Percentiles rank a stretch among this genome's conserved stretches.
phyloP scores from a whole-genome alignment of 2,797 vertebrate species.

The Cyclura pinguis region DNA sequence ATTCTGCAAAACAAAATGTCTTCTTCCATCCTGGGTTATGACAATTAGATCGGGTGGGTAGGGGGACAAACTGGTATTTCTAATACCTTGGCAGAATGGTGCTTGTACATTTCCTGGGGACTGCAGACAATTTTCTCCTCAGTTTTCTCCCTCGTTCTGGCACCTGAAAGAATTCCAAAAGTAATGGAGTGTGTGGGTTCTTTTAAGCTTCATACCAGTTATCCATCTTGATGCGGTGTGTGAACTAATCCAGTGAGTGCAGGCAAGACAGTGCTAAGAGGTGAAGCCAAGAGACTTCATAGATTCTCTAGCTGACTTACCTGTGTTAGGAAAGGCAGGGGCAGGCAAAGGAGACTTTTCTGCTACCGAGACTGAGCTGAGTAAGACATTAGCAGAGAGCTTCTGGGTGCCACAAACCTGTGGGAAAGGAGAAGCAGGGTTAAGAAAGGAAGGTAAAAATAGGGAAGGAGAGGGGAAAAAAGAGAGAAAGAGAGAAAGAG shows the following conservation, averaged over 20 bases:
- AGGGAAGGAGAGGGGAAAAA: no score
- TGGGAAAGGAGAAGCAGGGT: neutral
- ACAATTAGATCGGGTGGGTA: neutral
- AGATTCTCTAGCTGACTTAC: constrained; percentile 13
- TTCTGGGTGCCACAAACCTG: neutral
- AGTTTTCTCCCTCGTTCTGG: neutral
- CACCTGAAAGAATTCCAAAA: constrained; percentile 25
- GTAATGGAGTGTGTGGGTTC: neutral
- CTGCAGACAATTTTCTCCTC: neutral
- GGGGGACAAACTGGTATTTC: neutral
- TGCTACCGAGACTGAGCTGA: constrained; percentile 1
- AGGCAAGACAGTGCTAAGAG: neutral
- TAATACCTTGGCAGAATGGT: constrained; percentile 24
- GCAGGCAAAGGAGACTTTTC: neutral
- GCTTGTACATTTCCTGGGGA: constrained; percentile 9
- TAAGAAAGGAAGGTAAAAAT: neutral
- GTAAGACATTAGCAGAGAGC: neutral
- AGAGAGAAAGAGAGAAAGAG: neutral
- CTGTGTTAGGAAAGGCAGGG: neutral
- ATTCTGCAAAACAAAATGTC: neutral
- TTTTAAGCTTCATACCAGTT: neutral
- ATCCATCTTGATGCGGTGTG: neutral
- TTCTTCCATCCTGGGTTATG: neutral
- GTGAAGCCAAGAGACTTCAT: neutral
- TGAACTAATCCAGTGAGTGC: neutral